Base-by-base conservation (phyloP, 2,797 vertebrate genomes). In the Catharus ustulatus region DNA sequence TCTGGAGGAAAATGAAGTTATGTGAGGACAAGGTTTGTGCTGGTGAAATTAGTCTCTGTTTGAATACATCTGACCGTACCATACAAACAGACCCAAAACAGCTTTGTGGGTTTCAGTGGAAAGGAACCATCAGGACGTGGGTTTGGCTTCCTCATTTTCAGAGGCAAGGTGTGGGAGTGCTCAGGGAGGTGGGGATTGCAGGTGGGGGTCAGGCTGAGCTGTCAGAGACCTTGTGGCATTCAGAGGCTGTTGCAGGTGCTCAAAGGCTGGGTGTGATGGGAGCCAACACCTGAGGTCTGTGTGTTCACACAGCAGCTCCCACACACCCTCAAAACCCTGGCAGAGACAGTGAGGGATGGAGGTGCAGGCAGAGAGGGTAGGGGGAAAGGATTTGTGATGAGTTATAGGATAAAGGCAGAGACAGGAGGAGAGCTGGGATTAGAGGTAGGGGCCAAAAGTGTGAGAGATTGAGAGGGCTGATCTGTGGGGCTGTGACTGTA, bases 1-100 rank as follows among this genome's bases (percentile, higher is more conserved):
- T 95, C 92, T 91, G 74, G 75, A 81, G 72, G 84, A 72, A 90
- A 92, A 94, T 38, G 64, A 92, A 94, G 94, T 94, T 89, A 93
- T 1, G 2, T 27, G 88, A 94, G 95, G 95, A 91, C 95, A 91
- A 83, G 90, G 90, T 91, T 71, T 89, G 84, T 67, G 54, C 92
- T 72, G 81, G 90, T 69, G 36, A 61, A 79, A 67, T 87, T 51
- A 67, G 69, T 36, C 66, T 63, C 34, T 83, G 89, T 59, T 88
- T 91, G 81, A 93, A 85, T 49, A 79, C 4, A 17, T 54, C 85
- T 90, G 85, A 22, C 58, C 6, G 0, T 63, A 52, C 32, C 58
- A 19, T 27, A 11, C 40, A 57, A 75, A 86, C 11, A 62, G 51
- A 38, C 55, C 66, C 21, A 32, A 88, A 94, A 90, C 15, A 80